These are phyloP conservation scores for Botia kubotai DNA, from an alignment of 2,797 vertebrate species.

Conservation along the genomic window DNA sequence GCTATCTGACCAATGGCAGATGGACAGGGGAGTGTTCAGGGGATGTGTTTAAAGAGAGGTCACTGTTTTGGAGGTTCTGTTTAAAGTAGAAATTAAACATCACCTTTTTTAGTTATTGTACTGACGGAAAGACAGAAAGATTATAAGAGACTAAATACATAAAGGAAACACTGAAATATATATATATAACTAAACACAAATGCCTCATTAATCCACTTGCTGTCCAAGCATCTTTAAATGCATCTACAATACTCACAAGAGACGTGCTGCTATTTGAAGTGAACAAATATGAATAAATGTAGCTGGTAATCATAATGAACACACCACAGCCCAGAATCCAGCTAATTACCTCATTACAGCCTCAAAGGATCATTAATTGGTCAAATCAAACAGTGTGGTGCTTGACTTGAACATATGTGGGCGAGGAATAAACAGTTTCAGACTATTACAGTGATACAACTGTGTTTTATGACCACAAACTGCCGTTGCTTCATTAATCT, in stretches of 20 bases:
- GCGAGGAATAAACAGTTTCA: background rate
- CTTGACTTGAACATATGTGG: slow-evolving; percentile 19
- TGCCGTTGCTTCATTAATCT: slow-evolving; percentile 8
- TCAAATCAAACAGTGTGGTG: slow-evolving; percentile 18
- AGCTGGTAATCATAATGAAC: slow-evolving; percentile 4
- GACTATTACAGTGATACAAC: slow-evolving; percentile 1
- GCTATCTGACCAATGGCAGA: too few species aligned
- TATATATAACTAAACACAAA: background rate
- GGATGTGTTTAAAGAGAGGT: too few species aligned
- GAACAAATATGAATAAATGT: slow-evolving; percentile 11
- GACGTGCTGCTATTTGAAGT: background rate
- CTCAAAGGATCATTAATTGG: slow-evolving; percentile 14
- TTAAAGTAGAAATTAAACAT: too few species aligned
- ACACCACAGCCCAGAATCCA: background rate
- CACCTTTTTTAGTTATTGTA: background rate
- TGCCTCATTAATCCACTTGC: background rate
- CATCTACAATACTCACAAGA: background rate
- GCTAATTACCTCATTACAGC: slow-evolving; percentile 16
- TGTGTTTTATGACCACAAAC: slow-evolving; percentile 13
- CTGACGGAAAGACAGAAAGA: background rate
- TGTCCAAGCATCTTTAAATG: background rate
- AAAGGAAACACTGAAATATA: background rate
- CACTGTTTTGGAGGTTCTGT: too few species aligned
- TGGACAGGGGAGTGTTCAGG: too few species aligned
- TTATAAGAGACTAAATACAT: background rate